Evolutionary conservation across 2,797 vertebrate species (phyloP), one percentile per base, ranked within the genome.

Genomic region (Phoxinus dragarum): DNA sequence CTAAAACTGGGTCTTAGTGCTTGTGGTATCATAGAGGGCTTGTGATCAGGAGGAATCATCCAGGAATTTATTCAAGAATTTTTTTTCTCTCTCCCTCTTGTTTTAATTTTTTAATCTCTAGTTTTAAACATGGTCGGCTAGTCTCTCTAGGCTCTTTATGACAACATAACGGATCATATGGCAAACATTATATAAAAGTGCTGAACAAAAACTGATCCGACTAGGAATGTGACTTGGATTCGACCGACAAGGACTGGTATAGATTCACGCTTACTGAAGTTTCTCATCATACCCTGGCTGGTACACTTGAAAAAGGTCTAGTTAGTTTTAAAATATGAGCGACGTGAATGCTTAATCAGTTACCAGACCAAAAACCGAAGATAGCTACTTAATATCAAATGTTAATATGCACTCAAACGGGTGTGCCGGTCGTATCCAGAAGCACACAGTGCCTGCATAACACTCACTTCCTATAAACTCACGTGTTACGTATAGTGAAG

Each of bases 371-470:
- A 68, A 76, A 67, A 69, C 21, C 71, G 27, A 84, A 69, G 14
- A 66, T 8, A 17, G 64, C 31, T 6, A 16, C 16, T 34, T 34
- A 34, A 78, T 76, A 72, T 73, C 71, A 85, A 72, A 67, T 49
- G 52, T 38, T 49, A 66, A 52, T 68, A 34, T 34, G 66, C 47
- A 42, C 40, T 3, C 68, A 27, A 49, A 78, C 68, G 72, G 72
- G 67, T 72, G 36, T 10, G 68, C 68, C 86, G 27, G 86, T 84
- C 81, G 40, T 68, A n/a, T 52, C 77, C 42, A 31, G 47, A 90
- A 87, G 89, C 89, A 90, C 89, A 90, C 64, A 82, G 87, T 90
- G 89, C 89, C 87, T 73, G 71, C 86, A 38, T 90, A 87, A 90
- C 84, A 40, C 54, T 79, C 38, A 38, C 56, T 71, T 59, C 68